Conservation (phyloP, 2,888 invertebrate species). For the Cosmopolites sordidus region DNA sequence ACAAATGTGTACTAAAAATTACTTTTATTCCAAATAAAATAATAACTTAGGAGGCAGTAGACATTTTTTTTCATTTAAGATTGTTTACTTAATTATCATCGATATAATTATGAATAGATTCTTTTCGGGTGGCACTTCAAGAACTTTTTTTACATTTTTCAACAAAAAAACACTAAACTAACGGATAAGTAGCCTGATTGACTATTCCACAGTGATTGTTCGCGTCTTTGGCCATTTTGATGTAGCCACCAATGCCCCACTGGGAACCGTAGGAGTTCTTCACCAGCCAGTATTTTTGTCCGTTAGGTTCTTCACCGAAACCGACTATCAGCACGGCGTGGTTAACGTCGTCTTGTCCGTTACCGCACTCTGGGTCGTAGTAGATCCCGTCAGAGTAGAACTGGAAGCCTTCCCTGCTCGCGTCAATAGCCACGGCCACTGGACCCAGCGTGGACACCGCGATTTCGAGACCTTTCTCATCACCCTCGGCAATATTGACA, state of each 20-base stretch:
- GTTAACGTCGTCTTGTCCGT: conserved; percentile 62
- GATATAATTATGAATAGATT: too few species aligned
- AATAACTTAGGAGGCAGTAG: too few species aligned
- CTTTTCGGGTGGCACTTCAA: background rate
- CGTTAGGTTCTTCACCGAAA: conserved; percentile 65
- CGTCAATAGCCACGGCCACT: conserved; percentile 85
- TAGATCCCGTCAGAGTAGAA: conserved; percentile 80
- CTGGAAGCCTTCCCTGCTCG: conserved; percentile 78
- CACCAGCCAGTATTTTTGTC: conserved; percentile 62
- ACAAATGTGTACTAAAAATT: too few species aligned
- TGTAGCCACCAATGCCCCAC: conserved; percentile 43
- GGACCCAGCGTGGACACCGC: conserved; percentile 86
- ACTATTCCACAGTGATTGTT: conserved; percentile 85
- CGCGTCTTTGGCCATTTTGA: conserved; percentile 40
- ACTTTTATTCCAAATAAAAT: too few species aligned
- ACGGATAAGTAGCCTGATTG: conserved; percentile 72
- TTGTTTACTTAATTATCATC: too few species aligned
- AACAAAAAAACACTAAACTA: conserved; percentile 54
- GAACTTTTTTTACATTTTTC: background rate
- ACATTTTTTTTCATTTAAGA: too few species aligned
- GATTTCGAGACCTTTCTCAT: conserved; percentile 68
- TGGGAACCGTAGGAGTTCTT: conserved; percentile 62
- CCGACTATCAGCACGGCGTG: conserved; percentile 82
- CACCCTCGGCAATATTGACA: conserved; percentile 66
- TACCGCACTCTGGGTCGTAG: conserved; percentile 67